phyloP scores from a whole-genome alignment of 2,888 invertebrate species.

The Standfussiana lucernea region DNA sequence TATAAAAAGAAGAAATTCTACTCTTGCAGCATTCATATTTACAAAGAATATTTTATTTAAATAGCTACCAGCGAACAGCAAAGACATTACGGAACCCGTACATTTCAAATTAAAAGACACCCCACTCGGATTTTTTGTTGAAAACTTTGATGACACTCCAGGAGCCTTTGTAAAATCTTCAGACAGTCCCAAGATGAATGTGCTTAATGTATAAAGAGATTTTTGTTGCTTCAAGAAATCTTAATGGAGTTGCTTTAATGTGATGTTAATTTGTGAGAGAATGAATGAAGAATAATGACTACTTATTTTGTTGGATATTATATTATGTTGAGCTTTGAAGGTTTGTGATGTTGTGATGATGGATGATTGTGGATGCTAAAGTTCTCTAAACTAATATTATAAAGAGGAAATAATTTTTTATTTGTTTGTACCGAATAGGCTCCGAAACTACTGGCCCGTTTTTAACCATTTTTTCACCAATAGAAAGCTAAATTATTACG shows the following conservation, averaged over 20 bases:
- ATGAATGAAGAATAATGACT: slow-evolving; percentile 38
- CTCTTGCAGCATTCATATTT: no score
- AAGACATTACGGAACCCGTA: slow-evolving; percentile 32
- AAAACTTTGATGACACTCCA: slow-evolving; percentile 53
- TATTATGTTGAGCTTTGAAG: background rate
- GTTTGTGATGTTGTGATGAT: background rate
- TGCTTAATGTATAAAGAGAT: slow-evolving; percentile 46
- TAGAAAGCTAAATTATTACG: no score
- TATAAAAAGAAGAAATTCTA: no score
- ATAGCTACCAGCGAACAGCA: background rate
- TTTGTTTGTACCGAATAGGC: no score
- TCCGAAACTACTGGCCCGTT: no score
- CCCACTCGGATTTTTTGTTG: slow-evolving; percentile 35
- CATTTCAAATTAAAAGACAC: background rate
- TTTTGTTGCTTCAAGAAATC: slow-evolving; percentile 21
- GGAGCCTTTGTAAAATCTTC: slow-evolving; percentile 30
- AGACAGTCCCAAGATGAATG: slow-evolving; percentile 54
- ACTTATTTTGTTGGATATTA: slow-evolving; percentile 21
- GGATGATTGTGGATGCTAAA: background rate
- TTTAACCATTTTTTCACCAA: no score
- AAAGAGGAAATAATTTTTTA: no score
- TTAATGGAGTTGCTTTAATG: slow-evolving; percentile 32
- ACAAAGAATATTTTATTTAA: background rate
- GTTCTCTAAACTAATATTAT: no score
- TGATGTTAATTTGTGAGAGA: slow-evolving; percentile 32